Evolutionary conservation across 2,888 invertebrate genomes (phyloP).

Genomic region (Hypercompe scribonia): DNA sequence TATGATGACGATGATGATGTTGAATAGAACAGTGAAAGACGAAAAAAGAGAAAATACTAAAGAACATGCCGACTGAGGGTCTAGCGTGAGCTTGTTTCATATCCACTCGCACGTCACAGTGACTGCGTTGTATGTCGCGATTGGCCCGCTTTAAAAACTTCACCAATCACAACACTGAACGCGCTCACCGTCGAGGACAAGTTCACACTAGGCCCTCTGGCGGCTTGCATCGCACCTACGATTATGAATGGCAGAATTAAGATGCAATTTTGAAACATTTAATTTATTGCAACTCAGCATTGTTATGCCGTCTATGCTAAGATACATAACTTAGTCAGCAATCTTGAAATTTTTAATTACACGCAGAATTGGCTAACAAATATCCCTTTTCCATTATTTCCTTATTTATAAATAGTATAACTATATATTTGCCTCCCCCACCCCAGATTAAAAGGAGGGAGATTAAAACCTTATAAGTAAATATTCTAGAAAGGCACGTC

Average conservation of each 20-base stretch:
- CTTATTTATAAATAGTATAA: not conserved
- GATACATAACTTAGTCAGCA: not conserved
- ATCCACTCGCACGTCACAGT: too few species aligned
- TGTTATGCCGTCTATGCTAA: not conserved
- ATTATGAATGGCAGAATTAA: not conserved
- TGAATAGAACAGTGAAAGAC: not conserved
- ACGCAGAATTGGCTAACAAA: too few species aligned
- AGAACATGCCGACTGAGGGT: conserved; percentile 7
- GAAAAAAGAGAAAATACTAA: conserved; percentile 4
- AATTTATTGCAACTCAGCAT: not conserved
- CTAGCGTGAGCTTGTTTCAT: too few species aligned
- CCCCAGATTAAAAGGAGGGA: too few species aligned
- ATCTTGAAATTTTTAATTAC: not conserved
- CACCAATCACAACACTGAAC: too few species aligned
- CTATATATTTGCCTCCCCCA: too few species aligned
- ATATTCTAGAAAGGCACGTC: too few species aligned
- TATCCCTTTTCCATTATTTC: not conserved
- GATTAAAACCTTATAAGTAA: too few species aligned
- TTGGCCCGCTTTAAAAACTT: too few species aligned
- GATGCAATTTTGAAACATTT: not conserved
- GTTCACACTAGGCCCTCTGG: too few species aligned
- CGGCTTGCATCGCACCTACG: conserved; percentile 6
- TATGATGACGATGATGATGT: not conserved
- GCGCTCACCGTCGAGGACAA: too few species aligned
- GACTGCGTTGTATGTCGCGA: too few species aligned